These are phyloP conservation scores for Apodemus agrarius DNA, from an alignment of 2,797 vertebrate genomes.

Conservation along the genomic window DNA sequence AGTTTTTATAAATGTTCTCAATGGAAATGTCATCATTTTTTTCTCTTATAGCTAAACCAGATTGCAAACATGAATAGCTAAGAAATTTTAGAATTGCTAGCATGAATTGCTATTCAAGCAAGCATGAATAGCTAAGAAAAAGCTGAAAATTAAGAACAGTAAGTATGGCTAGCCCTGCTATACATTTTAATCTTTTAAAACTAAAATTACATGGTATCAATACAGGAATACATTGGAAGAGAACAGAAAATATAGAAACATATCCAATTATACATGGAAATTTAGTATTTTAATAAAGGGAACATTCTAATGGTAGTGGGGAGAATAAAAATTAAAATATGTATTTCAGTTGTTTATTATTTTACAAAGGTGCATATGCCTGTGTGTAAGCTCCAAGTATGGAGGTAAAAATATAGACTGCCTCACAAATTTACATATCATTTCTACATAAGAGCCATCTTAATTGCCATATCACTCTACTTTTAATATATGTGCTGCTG, in stretches of 20 bases:
- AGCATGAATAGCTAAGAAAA: neutral
- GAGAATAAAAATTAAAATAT: neutral
- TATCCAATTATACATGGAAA: neutral
- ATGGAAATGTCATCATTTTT: neutral
- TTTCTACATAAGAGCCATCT: neutral
- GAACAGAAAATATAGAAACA: constrained; percentile 6
- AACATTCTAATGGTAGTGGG: neutral
- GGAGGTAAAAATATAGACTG: neutral
- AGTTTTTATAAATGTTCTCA: constrained; percentile 20
- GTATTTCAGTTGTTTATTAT: neutral
- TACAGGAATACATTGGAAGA: constrained; percentile 14
- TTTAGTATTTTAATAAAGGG: constrained; percentile 32
- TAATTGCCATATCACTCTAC: neutral
- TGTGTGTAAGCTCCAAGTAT: neutral
- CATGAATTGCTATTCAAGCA: no score
- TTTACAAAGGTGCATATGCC: neutral
- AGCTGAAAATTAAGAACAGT: neutral
- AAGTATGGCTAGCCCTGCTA: neutral
- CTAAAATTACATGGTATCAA: neutral
- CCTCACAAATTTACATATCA: neutral
- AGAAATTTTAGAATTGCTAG: no score
- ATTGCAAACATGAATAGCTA: constrained; percentile 4
- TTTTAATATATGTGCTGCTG: neutral
- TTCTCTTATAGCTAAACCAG: neutral
- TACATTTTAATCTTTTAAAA: neutral